These are phyloP conservation scores for Leucophora obtusa DNA, from an alignment of 2,888 invertebrate genomes.

Conservation along the genomic window DNA sequence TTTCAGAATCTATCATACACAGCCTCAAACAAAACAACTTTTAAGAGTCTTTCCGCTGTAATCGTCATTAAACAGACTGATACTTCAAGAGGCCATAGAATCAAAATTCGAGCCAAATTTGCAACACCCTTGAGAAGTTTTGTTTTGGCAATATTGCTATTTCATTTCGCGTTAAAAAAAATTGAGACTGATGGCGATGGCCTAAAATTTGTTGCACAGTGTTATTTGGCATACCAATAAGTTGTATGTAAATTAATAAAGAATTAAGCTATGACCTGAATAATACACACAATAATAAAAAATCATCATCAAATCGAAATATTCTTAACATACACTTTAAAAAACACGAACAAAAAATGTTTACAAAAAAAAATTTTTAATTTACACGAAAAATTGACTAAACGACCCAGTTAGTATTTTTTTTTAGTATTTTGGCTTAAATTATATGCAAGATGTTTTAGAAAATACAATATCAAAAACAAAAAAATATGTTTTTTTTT, in stretches of 20 bases:
- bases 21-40: too few relatives aligned
- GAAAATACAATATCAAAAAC: background rate
- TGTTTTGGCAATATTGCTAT: too few relatives aligned
- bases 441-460: background rate
- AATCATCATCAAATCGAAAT: background rate
- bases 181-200: too few relatives aligned
- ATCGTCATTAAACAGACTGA: too few relatives aligned
- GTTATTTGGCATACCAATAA: background rate
- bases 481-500: background rate
- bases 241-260: background rate
- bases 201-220: too few relatives aligned
- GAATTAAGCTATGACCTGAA: constrained; percentile 31
- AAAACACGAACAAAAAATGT: background rate
- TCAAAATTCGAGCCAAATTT: too few relatives aligned
- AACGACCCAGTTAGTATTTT: background rate
- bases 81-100: too few relatives aligned
- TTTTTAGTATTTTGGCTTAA: background rate
- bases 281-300: constrained; percentile 6
- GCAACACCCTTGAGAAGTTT: too few relatives aligned
- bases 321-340: background rate
- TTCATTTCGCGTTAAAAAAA: too few relatives aligned
- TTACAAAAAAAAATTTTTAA: constrained; percentile 1
- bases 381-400: constrained; percentile 5
- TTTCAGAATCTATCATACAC: too few relatives aligned
- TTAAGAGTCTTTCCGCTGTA: too few relatives aligned